Percentiles rank a stretch among this genome's conserved stretches.
Evolutionary conservation across 2,113 vertebrate genomes (phyloP).

Genomic region (Pelusios castaneus): DNA sequence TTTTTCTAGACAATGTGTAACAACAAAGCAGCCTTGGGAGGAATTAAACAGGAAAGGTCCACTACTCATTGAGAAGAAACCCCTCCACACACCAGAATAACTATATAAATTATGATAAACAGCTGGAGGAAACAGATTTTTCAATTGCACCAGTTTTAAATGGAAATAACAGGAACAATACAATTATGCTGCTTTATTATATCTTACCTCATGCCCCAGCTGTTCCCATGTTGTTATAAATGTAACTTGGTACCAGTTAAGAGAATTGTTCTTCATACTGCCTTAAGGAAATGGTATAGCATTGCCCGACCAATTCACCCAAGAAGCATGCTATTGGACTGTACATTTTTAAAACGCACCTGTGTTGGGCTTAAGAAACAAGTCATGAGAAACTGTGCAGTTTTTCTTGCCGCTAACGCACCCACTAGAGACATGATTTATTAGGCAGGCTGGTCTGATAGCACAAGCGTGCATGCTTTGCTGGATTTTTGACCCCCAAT

Average conservation of each 20-base stretch:
- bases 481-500: slow-evolving; percentile 10
- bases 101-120: not conserved
- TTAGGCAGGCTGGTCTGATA: slow-evolving; percentile 32
- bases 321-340: slow-evolving; percentile 36
- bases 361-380: slow-evolving; percentile 42
- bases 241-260: slow-evolving; percentile 2
- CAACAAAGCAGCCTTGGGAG: not conserved
- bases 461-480: slow-evolving; percentile 23
- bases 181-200: not conserved
- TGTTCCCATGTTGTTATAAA: not conserved
- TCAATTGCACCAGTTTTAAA: slow-evolving; percentile 10
- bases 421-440: slow-evolving; percentile 39
- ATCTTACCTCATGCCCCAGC: not conserved
- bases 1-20: not conserved
- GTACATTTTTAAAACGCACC: slow-evolving; percentile 34
- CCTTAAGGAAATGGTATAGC: slow-evolving; percentile 21
- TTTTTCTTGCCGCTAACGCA: slow-evolving; percentile 24
- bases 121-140: not conserved
- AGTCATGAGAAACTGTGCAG: not conserved
- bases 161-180: slow-evolving; percentile 30
- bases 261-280: slow-evolving; percentile 10
- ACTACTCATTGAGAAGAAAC: not conserved
- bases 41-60: not conserved
- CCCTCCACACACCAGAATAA: not conserved
- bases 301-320: slow-evolving; percentile 11